Conservation (phyloP, 1,140 invertebrate genomes). For the Psix sp. region DNA sequence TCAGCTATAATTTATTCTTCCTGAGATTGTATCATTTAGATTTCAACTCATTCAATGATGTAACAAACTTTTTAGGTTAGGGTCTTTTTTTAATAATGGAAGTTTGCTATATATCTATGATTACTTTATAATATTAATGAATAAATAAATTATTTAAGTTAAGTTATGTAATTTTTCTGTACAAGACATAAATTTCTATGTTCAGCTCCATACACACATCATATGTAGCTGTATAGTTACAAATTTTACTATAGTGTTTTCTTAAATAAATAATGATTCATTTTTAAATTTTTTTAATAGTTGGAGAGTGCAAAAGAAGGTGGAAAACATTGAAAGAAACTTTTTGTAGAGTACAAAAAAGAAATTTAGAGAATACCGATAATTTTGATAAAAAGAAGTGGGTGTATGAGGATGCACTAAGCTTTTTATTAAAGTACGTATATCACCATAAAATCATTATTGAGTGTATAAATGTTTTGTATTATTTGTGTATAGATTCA, state of each 20-base stretch:
- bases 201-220: no score
- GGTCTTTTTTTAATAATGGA: background rate
- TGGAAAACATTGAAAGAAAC: constrained; percentile 56
- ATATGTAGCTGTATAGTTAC: background rate
- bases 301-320: constrained; percentile 49
- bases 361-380: constrained; percentile 1
- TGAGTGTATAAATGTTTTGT: no score
- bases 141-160: no score
- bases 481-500: no score
- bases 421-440: constrained; percentile 69
- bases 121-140: no score
- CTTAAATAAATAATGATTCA: background rate
- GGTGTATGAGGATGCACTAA: constrained; percentile 72
- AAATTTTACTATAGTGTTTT: constrained; percentile 1
- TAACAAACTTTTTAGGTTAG: constrained; percentile 1
- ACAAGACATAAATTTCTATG: no score
- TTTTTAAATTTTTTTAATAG: constrained; percentile 19
- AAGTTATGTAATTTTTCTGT: no score
- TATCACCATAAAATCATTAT: constrained; percentile 2
- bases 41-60: background rate
- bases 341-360: constrained; percentile 42
- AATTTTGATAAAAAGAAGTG: constrained; percentile 65
- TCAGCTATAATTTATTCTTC: constrained; percentile 4
- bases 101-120: no score
- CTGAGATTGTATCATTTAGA: background rate